Conservation (phyloP, 2,888 invertebrate species). For the Choreutis nemorana region DNA sequence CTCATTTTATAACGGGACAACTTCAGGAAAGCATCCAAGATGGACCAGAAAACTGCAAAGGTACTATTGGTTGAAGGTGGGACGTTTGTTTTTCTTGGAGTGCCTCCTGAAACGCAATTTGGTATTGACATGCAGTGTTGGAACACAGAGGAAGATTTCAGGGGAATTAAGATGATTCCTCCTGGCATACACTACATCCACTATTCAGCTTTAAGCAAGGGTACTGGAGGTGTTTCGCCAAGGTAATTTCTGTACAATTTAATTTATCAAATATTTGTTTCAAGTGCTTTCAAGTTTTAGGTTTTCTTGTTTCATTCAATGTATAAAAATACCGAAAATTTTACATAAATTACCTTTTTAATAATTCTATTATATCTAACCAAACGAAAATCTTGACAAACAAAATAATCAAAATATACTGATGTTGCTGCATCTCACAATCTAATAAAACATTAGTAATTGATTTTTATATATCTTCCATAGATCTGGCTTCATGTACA, state of each 20-base stretch:
- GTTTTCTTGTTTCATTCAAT: too few relatives aligned
- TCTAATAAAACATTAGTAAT: too few relatives aligned
- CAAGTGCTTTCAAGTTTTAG: too few relatives aligned
- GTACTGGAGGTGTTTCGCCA: slow-evolving; percentile 72
- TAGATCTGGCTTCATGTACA: slow-evolving; percentile 85
- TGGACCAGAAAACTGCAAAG: slow-evolving; percentile 80
- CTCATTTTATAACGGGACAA: slow-evolving; percentile 20
- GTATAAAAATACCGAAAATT: too few relatives aligned
- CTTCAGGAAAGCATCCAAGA: slow-evolving; percentile 38
- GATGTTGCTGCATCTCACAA: too few relatives aligned
- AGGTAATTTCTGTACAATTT: slow-evolving; percentile 43
- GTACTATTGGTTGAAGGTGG: slow-evolving; percentile 82
- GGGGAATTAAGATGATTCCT: slow-evolving; percentile 98
- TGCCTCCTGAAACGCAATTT: slow-evolving; percentile 92
- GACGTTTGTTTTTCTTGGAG: slow-evolving; percentile 82
- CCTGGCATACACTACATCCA: slow-evolving; percentile 95
- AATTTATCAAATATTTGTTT: too few relatives aligned
- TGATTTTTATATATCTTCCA: slow-evolving; percentile 11
- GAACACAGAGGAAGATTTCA: slow-evolving; percentile 90
- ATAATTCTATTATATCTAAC: too few relatives aligned
- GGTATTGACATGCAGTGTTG: slow-evolving; percentile 90
- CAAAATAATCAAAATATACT: too few relatives aligned
- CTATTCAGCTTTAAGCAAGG: slow-evolving; percentile 75
- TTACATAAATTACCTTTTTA: too few relatives aligned
- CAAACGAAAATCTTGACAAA: too few relatives aligned